Base-by-base conservation (phyloP, 2,113 vertebrate species). In the Cynopterus brachyotis region DNA sequence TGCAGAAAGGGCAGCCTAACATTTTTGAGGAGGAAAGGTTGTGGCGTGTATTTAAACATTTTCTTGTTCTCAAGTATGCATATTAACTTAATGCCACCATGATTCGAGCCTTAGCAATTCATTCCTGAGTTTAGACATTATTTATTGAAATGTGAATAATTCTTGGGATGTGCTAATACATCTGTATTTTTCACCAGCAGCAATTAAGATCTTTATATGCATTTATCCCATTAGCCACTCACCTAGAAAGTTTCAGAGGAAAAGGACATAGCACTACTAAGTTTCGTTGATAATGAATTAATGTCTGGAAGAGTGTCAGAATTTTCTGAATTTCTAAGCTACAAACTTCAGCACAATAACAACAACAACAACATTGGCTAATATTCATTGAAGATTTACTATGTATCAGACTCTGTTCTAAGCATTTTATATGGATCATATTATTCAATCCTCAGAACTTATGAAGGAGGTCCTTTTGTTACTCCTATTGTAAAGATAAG, bases 121-220 rank as follows among this genome's bases (percentile, higher is more conserved):
- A 85, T 96, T 95, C 35, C 17, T 40, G 32, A 57, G 28, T 94
- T 89, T 67, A 94, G 55, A 66, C 15, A 28, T 9, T 86, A 89
- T 66, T 59, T 94, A 16, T 57, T 89, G 47, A 85, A 84, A 82
- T 70, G 15, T 69, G 37, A 94, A 40, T 78, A 92, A 81, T 75
- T 83, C 57, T 37, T 85, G 1, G 16, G 37, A 4, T 28, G 1
- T 92, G 22, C 11, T 62, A 89, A 67, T 67, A 12, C 12, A 50
- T 73, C 5, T 53, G 3, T 82, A n/a, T 90, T 82, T 94, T 75
- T 53, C 12, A 85, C 30, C 64, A 69, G 45, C 4, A 45, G 9
- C 55, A 91, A 35, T 45, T 81, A 81, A 55, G 60, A 67, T 83
- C 32, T 89, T 81, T 91, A 10, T 32, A n/a, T 37, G 42, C 8